Conservation (phyloP, 2,888 invertebrate genomes). For the Pollenia amentaria region DNA sequence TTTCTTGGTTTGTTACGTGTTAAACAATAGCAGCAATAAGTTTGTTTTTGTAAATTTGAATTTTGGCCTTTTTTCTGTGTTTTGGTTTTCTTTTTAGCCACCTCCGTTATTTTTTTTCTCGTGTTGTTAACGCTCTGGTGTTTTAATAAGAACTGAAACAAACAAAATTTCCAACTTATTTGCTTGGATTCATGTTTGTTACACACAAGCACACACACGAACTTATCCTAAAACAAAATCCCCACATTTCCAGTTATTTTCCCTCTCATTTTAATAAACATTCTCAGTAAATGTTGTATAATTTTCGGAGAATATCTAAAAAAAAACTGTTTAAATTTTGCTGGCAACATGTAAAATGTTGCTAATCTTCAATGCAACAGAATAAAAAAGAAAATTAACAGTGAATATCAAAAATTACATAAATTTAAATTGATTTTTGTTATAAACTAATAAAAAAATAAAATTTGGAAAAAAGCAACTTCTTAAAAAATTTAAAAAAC, state of each 20-base stretch:
- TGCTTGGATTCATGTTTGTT: conserved; percentile 44
- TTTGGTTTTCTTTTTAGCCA: conserved; percentile 31
- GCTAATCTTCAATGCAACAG: not conserved
- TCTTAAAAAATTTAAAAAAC: not conserved
- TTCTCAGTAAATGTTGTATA: conserved; percentile 29
- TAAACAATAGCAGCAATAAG: conserved; percentile 46
- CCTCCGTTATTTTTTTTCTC: conserved; percentile 10
- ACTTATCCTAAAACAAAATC: not conserved
- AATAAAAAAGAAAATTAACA: not conserved
- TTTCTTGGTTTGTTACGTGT: conserved; percentile 47
- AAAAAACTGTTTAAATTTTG: not conserved
- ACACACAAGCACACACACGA: not conserved
- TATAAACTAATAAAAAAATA: too few species aligned
- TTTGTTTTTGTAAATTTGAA: conserved; percentile 5
- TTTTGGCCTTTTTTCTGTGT: conserved; percentile 50
- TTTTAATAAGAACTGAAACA: conserved; percentile 70
- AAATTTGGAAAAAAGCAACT: too few species aligned
- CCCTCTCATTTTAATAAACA: not conserved
- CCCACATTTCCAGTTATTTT: conserved; percentile 46
- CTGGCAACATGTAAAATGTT: conserved; percentile 6
- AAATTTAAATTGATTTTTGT: too few species aligned
- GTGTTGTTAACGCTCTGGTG: conserved; percentile 68
- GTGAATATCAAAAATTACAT: not conserved
- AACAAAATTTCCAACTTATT: conserved; percentile 34
- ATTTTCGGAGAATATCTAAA: not conserved